Percentiles rank a stretch among this genome's conserved stretches.
Conservation (phyloP, 2,113 vertebrate species). For the Camelus bactrianus region DNA sequence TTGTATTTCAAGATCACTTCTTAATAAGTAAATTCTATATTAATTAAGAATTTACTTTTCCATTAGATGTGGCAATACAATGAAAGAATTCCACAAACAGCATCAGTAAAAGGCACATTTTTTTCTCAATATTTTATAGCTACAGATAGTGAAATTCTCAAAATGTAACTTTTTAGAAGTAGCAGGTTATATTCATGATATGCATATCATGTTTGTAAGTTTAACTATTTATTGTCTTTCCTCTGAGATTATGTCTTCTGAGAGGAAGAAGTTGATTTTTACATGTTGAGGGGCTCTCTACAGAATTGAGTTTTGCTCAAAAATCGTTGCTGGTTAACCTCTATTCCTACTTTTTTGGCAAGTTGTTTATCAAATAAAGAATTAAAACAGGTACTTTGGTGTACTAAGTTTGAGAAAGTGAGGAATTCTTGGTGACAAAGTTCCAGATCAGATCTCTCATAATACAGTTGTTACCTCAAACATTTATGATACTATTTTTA, state of each 20-base stretch:
- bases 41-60: slow-evolving; percentile 60
- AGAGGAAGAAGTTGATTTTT: not conserved
- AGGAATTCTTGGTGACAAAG: not conserved
- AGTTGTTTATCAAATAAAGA: slow-evolving; percentile 15
- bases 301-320: not conserved
- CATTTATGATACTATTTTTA: not conserved
- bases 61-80: slow-evolving; percentile 2
- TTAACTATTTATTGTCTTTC: slow-evolving; percentile 20
- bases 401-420: not conserved
- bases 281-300: not conserved
- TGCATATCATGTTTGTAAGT: not conserved
- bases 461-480: not conserved
- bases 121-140: slow-evolving; percentile 63
- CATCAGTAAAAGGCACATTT: slow-evolving; percentile 68
- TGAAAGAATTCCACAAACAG: slow-evolving; percentile 65
- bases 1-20: slow-evolving; percentile 64
- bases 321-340: not conserved
- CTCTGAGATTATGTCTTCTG: not conserved
- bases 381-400: slow-evolving; percentile 18
- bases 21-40: slow-evolving; percentile 28
- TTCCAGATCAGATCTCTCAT: not conserved
- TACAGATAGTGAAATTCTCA: slow-evolving; percentile 46
- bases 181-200: not conserved
- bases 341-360: not conserved
- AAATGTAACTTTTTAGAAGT: not conserved